Evolutionary conservation across 1,140 invertebrate species (phyloP).

Genomic region (Riptortus pedestris): DNA sequence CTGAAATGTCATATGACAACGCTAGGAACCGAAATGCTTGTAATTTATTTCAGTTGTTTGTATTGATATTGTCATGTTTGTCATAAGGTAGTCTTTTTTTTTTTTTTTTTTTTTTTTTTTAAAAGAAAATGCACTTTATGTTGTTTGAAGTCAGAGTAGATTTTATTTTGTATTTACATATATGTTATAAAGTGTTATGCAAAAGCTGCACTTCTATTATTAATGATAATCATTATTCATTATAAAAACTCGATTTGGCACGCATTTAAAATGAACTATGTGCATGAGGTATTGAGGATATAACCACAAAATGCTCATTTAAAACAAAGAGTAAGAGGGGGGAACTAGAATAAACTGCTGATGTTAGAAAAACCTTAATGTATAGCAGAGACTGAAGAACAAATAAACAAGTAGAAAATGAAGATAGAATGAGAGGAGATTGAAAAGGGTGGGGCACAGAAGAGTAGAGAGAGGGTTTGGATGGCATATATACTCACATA

Average conservation of each 20-base stretch:
- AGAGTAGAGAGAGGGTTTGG: too few species aligned
- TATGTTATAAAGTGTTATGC: neutral
- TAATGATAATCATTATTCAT: neutral
- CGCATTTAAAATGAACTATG: neutral
- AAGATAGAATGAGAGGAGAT: too few species aligned
- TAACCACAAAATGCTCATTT: slow-evolving; percentile 3
- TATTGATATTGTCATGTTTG: slow-evolving; percentile 1
- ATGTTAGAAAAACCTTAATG: too few species aligned
- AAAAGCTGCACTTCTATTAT: neutral
- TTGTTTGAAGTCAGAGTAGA: neutral
- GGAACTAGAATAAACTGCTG: too few species aligned
- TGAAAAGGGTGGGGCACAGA: too few species aligned
- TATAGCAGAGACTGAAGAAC: too few species aligned
- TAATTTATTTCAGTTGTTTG: slow-evolving; percentile 2
- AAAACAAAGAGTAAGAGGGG: too few species aligned
- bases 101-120: neutral
- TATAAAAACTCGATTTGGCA: neutral
- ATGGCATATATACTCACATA: too few species aligned
- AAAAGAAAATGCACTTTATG: neutral
- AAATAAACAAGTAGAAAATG: too few species aligned
- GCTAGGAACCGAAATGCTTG: neutral
- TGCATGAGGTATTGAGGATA: neutral
- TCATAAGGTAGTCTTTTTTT: neutral
- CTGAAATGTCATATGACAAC: neutral
- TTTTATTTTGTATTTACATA: slow-evolving; percentile 4